A percentile compares a stretch with the other conserved stretches of the same genome.
Evolutionary conservation across 2,113 vertebrate genomes (phyloP).

Genomic region (Phaethornis superciliosus): DNA sequence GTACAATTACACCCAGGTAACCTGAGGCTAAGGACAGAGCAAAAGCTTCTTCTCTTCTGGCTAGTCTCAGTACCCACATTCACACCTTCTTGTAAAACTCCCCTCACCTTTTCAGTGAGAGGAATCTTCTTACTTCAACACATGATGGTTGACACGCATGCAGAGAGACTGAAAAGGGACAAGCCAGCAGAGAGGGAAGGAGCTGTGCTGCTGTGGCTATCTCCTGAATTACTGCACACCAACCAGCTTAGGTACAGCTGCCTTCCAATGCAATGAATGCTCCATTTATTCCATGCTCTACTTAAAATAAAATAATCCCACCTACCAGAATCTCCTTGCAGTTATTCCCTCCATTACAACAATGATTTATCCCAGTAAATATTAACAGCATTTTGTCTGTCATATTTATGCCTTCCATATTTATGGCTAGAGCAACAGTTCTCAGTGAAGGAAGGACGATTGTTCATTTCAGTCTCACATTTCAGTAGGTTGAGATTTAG

Average conservation of each 20-base stretch:
- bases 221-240: neutral
- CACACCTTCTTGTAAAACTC: neutral
- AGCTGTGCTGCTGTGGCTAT: neutral
- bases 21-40: neutral
- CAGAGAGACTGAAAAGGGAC: neutral
- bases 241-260: neutral
- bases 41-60: neutral
- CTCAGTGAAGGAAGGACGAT: neutral
- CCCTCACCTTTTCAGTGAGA: neutral
- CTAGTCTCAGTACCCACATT: neutral
- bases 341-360: neutral
- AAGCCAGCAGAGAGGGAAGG: neutral
- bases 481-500: neutral
- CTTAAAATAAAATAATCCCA: neutral
- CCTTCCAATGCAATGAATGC: neutral
- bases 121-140: neutral
- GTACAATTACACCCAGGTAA: neutral
- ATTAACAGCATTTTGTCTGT: neutral
- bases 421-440: constrained; percentile 5
- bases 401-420: neutral
- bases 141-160: neutral
- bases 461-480: constrained; percentile 5
- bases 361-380: neutral
- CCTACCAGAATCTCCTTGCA: neutral
- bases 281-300: neutral